Base-by-base conservation (phyloP, 2,888 invertebrate species). In the Eupithecia subumbrata region DNA sequence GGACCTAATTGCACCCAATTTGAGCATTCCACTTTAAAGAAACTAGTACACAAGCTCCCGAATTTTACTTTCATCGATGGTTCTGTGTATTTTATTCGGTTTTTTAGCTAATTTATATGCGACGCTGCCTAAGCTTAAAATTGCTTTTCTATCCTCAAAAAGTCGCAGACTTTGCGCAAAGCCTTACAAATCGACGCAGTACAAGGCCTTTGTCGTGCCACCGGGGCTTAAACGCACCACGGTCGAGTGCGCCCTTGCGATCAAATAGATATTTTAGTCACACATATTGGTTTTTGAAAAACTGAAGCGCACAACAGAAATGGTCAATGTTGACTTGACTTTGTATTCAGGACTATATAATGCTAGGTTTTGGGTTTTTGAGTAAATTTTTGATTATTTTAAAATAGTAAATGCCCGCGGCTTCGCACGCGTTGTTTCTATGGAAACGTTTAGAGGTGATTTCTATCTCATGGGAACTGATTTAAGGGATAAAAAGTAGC, bases 191-290 rank as follows among this genome's bases (percentile, higher is more conserved):
- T 77, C 43, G 73, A 76, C 74, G 75, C 74, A 75, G 66, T 76
- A 75, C 75, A 71, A 67, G 73, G 77, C 78, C 79, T 82, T 82
- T 82, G 81, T 82, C 76, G 78, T 74, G 72, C 79, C 75, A 80
- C 52, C 78, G 81, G 72, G 76, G 80, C 80, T 80, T 80, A 79
- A 80, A 81, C 79, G 80, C 70, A 69, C 37, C 79, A 77, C 81
- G 82, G 81, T 78, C 79, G 81, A 81, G 72, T 76, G 80, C 60
- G 74, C 73, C 63, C 67, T 73, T 72, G 72, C 79, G 72, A 80
- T 79, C 81, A 80, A 81, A 81, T 82, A 80, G 81, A 82, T 81
- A 81, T 82, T 80, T 79, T 76, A 82, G 69, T 72, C 70, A 25
- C 69, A 67, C 40, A 45, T 69, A 74, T 69, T 74, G 76, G 71